These are phyloP conservation scores for Oncorhynchus keta DNA, from an alignment of 2,113 vertebrate species.

Conservation along the genomic window DNA sequence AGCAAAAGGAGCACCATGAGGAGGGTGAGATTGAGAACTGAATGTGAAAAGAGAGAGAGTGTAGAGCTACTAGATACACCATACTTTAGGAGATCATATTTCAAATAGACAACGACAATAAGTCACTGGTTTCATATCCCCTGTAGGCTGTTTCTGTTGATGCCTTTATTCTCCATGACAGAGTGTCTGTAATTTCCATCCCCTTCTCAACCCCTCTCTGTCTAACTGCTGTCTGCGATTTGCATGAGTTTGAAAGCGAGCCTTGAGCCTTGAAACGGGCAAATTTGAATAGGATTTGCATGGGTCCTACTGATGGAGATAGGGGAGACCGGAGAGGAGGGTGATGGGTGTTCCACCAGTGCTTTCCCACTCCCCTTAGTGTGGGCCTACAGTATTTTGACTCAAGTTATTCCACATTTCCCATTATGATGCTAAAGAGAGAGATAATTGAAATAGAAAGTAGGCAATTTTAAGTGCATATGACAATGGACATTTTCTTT, in stretches of 20 bases:
- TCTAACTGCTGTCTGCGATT: slow-evolving; percentile 51
- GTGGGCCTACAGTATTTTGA: background rate
- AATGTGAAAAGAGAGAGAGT: too few relatives aligned
- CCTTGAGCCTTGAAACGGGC: slow-evolving; percentile 49
- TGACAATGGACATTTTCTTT: slow-evolving; percentile 2
- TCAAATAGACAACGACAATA: too few relatives aligned
- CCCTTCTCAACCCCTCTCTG: slow-evolving; percentile 48
- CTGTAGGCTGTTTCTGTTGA: too few relatives aligned
- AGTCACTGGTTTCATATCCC: too few relatives aligned
- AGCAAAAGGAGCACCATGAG: slow-evolving; percentile 2
- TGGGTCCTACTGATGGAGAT: slow-evolving; percentile 35
- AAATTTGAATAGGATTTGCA: slow-evolving; percentile 78
- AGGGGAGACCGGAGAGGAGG: background rate
- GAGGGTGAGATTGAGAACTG: background rate
- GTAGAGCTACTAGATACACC: background rate
- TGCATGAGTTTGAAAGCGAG: slow-evolving; percentile 72
- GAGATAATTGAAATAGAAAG: background rate
- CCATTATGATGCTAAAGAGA: background rate
- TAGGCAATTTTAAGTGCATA: background rate
- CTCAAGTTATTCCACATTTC: background rate
- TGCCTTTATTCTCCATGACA: slow-evolving; percentile 11
- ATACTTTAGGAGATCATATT: too few relatives aligned
- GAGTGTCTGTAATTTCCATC: slow-evolving; percentile 19
- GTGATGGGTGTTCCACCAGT: background rate
- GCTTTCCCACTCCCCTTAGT: background rate